Base-by-base conservation (phyloP, 2,113 vertebrate genomes). In the Poeciliopsis retropinna region DNA sequence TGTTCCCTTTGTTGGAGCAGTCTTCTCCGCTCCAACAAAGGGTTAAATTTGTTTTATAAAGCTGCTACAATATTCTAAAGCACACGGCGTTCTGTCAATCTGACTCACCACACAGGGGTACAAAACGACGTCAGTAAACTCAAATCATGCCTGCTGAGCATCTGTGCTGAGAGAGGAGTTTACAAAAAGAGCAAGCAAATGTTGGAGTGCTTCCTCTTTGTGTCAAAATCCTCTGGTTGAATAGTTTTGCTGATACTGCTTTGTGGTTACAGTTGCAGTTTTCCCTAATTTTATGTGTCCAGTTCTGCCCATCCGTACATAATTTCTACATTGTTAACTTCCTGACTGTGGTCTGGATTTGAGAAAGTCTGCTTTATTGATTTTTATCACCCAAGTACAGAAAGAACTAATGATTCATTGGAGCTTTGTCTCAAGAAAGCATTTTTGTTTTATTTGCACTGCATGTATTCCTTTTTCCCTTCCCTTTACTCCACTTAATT, bases 401-500 rank as follows among this genome's bases (percentile, higher is more conserved):
- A 54, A 60, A 73, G 13, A 62, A 60, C 44, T 31, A 64, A 72
- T 60, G 67, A 25, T 32, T 22, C 66, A 72, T 31, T 2, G 28
- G n/a, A 37, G 60, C 1, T 80, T 60, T 76, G 37, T 78, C 60
- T 72, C 5, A 75, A 79, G 65, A 83, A 83, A 75, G 73, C 67
- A 30, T 32, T 39, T 54, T 82, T 76, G 12, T 29, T 75, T 79
- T 77, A 79, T 47, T 81, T 72, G 64, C 67, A 68, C 62, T 66
- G 81, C 87, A n/a, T 39, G 63, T 72, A 71, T 85, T 79, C 73
- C 37, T 57, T 67, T 60, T 67, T 78, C 10, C 60, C 57, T 79
- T 30, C 72, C 70, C 64, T 30, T 30, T 22, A 54, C 32, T 41
- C 14, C 41, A 79, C 19, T 86, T 71, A 54, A 77, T 86, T 78